These are phyloP conservation scores for Zosterops borbonicus DNA, from an alignment of 2,113 vertebrate genomes.

Conservation along the genomic window DNA sequence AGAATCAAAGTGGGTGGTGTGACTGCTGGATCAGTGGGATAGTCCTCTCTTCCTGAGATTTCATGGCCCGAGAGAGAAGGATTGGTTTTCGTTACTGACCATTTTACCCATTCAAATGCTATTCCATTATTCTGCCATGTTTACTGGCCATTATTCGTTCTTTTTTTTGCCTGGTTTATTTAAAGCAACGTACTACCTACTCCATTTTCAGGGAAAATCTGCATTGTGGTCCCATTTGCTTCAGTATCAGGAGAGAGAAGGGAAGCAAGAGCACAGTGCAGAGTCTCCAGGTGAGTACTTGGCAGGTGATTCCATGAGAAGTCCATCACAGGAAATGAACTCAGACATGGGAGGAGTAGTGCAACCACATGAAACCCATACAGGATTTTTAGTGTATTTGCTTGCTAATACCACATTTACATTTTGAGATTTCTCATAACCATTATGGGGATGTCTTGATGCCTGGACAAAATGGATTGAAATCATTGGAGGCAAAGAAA, in stretches of 20 bases:
- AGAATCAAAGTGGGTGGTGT: neutral
- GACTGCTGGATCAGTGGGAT: neutral
- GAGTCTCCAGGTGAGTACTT: slow-evolving; percentile 83
- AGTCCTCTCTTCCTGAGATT: neutral
- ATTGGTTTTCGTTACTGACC: neutral
- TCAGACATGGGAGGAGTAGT: neutral
- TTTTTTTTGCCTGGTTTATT: neutral
- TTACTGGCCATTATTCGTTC: neutral
- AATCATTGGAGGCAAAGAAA: neutral
- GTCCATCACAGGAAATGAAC: neutral
- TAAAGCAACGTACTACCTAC: neutral
- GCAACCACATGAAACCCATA: neutral
- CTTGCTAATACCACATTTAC: neutral
- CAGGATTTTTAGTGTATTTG: neutral
- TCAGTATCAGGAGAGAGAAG: slow-evolving; percentile 90
- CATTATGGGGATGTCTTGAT: neutral
- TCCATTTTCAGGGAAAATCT: slow-evolving; percentile 86
- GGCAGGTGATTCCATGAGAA: neutral
- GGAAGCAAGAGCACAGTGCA: slow-evolving; percentile 80
- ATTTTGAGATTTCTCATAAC: neutral
- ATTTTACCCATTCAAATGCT: neutral
- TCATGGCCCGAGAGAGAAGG: neutral
- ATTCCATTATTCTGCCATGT: neutral
- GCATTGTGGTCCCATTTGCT: slow-evolving; percentile 97
- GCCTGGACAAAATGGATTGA: neutral